These are phyloP conservation scores for Deroplatys truncata DNA, from an alignment of 2,888 invertebrate species.

Conservation along the genomic window DNA sequence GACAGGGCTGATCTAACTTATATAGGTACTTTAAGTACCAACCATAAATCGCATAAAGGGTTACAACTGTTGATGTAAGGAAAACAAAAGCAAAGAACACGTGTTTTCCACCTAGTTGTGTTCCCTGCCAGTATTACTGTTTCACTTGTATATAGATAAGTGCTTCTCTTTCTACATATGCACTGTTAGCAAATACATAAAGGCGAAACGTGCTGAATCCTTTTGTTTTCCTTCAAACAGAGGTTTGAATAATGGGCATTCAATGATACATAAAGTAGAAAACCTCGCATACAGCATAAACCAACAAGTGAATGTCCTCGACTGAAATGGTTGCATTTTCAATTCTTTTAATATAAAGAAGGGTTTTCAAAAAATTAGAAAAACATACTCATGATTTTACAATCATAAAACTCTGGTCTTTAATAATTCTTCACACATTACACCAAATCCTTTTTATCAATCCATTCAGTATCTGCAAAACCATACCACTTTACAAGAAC, in stretches of 20 bases:
- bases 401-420: too few species aligned
- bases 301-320: too few species aligned
- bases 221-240: neutral
- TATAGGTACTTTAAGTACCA: neutral
- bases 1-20: neutral
- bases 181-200: neutral
- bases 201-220: neutral
- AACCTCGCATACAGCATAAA: neutral
- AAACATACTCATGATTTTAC: too few species aligned
- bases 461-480: too few species aligned
- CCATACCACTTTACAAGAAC: too few species aligned
- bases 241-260: neutral
- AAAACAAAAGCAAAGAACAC: neutral
- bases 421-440: too few species aligned
- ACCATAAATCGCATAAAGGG: neutral
- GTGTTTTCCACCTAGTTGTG: neutral
- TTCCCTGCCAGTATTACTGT: neutral
- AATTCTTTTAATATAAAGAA: too few species aligned
- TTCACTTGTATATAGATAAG: neutral
- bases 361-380: too few species aligned
- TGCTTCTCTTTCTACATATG: neutral
- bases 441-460: too few species aligned
- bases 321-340: too few species aligned
- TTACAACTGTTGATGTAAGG: neutral
- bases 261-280: neutral